phyloP scores from a whole-genome alignment of 2,797 vertebrate genomes.

The Tinamus major region DNA sequence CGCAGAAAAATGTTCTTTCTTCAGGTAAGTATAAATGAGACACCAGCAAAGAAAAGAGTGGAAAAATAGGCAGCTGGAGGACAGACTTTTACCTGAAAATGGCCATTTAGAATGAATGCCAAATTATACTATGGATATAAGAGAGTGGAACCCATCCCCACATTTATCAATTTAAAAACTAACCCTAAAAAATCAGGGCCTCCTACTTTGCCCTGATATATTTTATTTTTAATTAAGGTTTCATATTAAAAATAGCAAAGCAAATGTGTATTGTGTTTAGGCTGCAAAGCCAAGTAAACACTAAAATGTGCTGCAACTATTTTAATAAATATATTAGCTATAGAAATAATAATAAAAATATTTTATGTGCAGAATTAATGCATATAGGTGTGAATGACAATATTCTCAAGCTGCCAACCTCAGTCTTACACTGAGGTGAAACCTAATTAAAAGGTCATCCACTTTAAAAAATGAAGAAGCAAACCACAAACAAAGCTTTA shows the following conservation, averaged over 20 bases:
- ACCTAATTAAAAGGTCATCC: not conserved
- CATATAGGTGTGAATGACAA: fast-evolving
- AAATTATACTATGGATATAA: not conserved
- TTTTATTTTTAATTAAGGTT: not conserved
- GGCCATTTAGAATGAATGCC: not conserved
- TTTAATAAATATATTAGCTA: no score
- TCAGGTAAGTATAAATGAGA: not conserved
- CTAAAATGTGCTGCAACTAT: not conserved
- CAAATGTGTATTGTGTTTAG: not conserved
- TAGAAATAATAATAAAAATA: not conserved
- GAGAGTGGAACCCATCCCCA: not conserved
- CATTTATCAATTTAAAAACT: not conserved
- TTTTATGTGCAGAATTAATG: not conserved
- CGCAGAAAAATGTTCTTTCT: not conserved
- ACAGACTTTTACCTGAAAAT: not conserved
- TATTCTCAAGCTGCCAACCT: not conserved
- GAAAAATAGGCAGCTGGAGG: not conserved
- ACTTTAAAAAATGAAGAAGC: not conserved
- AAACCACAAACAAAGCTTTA: not conserved
- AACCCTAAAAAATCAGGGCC: not conserved
- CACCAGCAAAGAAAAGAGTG: not conserved
- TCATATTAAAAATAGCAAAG: not conserved
- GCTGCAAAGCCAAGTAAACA: not conserved
- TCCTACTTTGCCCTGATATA: not conserved
- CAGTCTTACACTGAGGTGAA: not conserved